These are phyloP conservation scores for Laupala kohalensis DNA, from an alignment of 1,140 invertebrate species.

Conservation along the genomic window DNA sequence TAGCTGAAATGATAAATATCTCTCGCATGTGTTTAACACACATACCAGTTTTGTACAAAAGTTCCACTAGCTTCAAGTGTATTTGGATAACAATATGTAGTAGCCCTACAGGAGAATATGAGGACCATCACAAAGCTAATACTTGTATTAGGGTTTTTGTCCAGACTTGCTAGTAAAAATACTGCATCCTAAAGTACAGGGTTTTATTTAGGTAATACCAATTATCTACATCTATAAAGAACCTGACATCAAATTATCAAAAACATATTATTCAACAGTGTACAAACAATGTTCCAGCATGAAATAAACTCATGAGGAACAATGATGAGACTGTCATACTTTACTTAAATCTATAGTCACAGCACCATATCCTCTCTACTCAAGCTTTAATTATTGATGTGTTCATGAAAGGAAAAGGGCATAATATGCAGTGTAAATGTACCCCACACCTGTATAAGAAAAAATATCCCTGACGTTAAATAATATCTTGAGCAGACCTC, in stretches of 20 bases:
- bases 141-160: too few species aligned
- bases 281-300: conserved; percentile 1
- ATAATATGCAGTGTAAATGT: not conserved
- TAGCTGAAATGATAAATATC: too few species aligned
- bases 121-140: too few species aligned
- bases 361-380: not conserved
- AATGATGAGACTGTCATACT: conserved; percentile 2
- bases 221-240: conserved; percentile 11
- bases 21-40: too few species aligned
- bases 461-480: not conserved
- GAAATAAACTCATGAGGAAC: not conserved
- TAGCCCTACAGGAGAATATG: too few species aligned
- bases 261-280: conserved; percentile 5
- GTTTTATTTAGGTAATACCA: conserved; percentile 12
- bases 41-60: too few species aligned
- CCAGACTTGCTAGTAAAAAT: too few species aligned
- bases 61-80: too few species aligned
- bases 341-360: not conserved
- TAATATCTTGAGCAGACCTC: too few species aligned
- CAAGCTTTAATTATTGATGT: not conserved
- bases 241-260: conserved; percentile 9
- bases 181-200: not conserved
- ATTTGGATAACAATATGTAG: too few species aligned
- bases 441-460: not conserved
- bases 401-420: not conserved